A percentile compares a stretch with the other conserved stretches of the same genome.
Evolutionary conservation across 2,797 vertebrate genomes (phyloP).

Genomic region (Diplodus sargus): DNA sequence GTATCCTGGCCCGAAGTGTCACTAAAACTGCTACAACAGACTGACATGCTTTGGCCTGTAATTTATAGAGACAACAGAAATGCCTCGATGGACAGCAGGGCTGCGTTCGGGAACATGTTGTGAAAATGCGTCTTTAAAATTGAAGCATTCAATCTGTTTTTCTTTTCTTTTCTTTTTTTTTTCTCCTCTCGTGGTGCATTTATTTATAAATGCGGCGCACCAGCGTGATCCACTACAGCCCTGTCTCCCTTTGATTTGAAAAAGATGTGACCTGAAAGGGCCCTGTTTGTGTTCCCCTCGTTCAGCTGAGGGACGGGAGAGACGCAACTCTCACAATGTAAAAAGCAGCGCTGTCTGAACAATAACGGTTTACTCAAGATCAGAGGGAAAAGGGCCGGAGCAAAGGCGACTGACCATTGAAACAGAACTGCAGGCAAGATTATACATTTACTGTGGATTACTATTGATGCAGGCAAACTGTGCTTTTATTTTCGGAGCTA

Average conservation of each 20-base stretch:
- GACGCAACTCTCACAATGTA: conserved; percentile 52
- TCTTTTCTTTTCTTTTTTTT: background rate
- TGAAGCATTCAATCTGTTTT: conserved; percentile 5
- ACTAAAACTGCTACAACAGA: conserved; percentile 42
- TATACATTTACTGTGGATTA: background rate
- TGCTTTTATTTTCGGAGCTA: background rate
- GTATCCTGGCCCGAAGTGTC: conserved; percentile 60
- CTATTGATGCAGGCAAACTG: background rate
- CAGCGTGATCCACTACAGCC: conserved; percentile 33
- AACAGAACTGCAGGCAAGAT: conserved; percentile 13
- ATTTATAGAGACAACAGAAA: conserved; percentile 62
- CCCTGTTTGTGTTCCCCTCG: conserved; percentile 64
- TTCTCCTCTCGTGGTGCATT: conserved; percentile 45
- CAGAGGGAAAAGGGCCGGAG: conserved; percentile 21
- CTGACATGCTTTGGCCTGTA: conserved; percentile 44
- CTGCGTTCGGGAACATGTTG: conserved; percentile 27
- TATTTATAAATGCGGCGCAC: conserved; percentile 58
- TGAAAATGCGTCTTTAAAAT: conserved; percentile 35
- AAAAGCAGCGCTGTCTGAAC: conserved; percentile 50
- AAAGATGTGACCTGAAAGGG: conserved; percentile 76
- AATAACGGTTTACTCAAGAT: conserved; percentile 35
- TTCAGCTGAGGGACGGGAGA: conserved; percentile 53
- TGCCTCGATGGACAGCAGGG: conserved; percentile 8
- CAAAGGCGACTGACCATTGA: conserved; percentile 13
- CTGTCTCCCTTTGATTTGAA: conserved; percentile 66